Percentiles rank a stretch among this genome's conserved stretches.
Conservation (phyloP, 2,113 vertebrate species). For the Tor tambroides region DNA sequence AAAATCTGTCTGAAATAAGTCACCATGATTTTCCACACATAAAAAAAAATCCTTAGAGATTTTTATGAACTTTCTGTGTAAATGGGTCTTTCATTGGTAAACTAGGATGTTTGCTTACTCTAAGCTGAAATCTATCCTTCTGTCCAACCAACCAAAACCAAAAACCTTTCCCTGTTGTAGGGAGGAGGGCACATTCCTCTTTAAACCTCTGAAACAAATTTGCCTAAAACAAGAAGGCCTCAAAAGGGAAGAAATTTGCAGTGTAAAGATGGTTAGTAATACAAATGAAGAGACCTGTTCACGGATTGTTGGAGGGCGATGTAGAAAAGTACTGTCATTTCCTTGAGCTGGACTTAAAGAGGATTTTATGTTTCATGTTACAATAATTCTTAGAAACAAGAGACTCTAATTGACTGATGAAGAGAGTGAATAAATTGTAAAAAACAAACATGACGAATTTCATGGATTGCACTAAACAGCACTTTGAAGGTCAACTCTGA, state of each 20-base stretch:
- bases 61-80: neutral
- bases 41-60: neutral
- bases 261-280: constrained; percentile 36
- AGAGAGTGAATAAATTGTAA: neutral
- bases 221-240: neutral
- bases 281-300: neutral
- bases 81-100: neutral
- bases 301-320: neutral
- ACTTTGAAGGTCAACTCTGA: neutral
- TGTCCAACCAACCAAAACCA: constrained; percentile 11
- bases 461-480: neutral
- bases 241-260: constrained; percentile 32
- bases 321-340: neutral
- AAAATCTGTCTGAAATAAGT: too few relatives aligned
- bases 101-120: neutral
- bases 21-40: too few relatives aligned
- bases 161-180: neutral
- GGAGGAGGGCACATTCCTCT: neutral
- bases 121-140: neutral
- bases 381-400: neutral
- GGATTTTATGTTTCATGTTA: neutral
- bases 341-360: neutral
- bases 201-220: constrained; percentile 31
- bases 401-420: neutral
- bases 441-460: neutral